phyloP scores from a whole-genome alignment of 2,113 vertebrate species.

The Phasianus colchicus region DNA sequence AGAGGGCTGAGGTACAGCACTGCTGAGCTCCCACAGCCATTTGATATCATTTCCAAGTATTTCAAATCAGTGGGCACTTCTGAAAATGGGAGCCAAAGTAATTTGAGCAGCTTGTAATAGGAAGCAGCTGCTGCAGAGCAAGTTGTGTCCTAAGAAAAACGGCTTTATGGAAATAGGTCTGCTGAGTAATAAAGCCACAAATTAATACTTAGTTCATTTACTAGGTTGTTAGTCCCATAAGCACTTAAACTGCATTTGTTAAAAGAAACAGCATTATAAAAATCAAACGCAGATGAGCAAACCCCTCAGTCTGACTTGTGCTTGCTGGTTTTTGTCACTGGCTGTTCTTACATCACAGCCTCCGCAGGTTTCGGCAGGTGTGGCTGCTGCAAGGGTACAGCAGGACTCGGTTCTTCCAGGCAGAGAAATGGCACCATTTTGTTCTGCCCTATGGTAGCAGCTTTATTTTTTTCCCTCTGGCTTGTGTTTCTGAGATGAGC shows the following conservation, averaged over 20 bases:
- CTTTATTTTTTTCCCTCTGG: background rate
- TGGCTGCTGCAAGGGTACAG: too few species aligned
- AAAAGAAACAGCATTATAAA: background rate
- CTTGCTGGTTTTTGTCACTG: background rate
- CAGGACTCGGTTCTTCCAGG: background rate
- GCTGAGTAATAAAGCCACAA: slow-evolving; percentile 45
- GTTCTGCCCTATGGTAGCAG: background rate
- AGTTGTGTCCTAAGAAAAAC: background rate
- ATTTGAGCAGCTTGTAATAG: slow-evolving; percentile 13
- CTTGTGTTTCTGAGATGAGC: background rate
- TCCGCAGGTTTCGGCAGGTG: background rate
- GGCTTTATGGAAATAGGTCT: background rate
- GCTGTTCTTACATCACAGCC: background rate
- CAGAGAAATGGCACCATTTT: background rate
- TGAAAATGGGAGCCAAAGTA: slow-evolving; percentile 29
- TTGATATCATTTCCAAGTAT: background rate
- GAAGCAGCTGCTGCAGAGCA: slow-evolving; percentile 42
- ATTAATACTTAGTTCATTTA: slow-evolving; percentile 62
- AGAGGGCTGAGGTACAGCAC: accelerated
- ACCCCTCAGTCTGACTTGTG: background rate
- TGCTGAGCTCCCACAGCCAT: background rate
- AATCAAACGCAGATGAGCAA: slow-evolving; percentile 35
- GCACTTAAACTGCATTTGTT: slow-evolving; percentile 47
- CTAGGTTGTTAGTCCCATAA: slow-evolving; percentile 38
- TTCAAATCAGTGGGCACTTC: slow-evolving; percentile 6